Evolutionary conservation across 2,797 vertebrate species (phyloP), one percentile per base, ranked within the genome.

Genomic region (Dendrocincla fuliginosa): DNA sequence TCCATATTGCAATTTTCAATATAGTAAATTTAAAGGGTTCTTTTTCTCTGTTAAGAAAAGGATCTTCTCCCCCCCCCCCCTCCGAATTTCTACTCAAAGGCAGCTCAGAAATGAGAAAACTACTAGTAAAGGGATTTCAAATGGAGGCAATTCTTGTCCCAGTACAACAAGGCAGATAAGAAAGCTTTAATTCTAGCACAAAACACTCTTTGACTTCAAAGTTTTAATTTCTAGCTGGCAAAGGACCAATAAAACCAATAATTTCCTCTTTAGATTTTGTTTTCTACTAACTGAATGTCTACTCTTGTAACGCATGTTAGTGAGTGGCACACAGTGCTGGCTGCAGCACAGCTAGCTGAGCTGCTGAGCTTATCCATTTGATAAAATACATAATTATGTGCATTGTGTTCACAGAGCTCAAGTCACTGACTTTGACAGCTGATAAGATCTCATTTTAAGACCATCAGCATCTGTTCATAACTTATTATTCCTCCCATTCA

Each of bases 251-350:
- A 84, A 91, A 90, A 61, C 65, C 23, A 86, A 73, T 67, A 1
- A 52, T 82, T 95, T 93, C 76, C 83, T 88, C 69, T 73, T 95
- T 86, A 76, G 77, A 91, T 93, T 95, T 91, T 84, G 77, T 81
- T 76, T 91, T 88, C 55, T 91, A 24, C 76, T 92, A 88, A 86
- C 63, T 91, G 91, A 93, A 93, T 88, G 85, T 69, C 85, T 86
- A 61, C 61, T 95, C 74, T 59, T 78, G 42, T 69, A 87, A 69
- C 67, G 83, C 41, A 46, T 9, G 39, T 61, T 69, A 39, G 83
- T 46, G 46, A 91, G 68, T 18, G 47, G 77, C 80, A 79, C 69
- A 61, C 39, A 60, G 85, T 2, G 65, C 91, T 93, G 93, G 74
- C 91, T 52, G 47, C 55, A 65, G 80, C 79, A 76, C 85, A 86